phyloP scores from a whole-genome alignment of 2,888 invertebrate genomes.

The Andrena bicolor region DNA sequence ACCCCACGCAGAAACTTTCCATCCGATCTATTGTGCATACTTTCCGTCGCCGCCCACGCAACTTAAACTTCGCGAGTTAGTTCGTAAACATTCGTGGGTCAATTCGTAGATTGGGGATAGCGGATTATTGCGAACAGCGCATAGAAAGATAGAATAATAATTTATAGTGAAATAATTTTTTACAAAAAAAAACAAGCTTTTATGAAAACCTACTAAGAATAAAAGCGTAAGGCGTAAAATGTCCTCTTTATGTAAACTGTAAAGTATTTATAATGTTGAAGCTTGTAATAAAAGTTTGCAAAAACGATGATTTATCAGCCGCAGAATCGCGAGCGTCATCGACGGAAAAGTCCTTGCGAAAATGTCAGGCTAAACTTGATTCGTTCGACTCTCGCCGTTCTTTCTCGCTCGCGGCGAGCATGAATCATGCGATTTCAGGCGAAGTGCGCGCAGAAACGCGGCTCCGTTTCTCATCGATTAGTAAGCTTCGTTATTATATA shows the following conservation, averaged over 20 bases:
- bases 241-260: too few species aligned
- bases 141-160: too few species aligned
- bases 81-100: not conserved
- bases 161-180: too few species aligned
- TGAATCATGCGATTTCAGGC: conserved; percentile 46
- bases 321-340: conserved; percentile 39
- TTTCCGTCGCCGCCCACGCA: too few species aligned
- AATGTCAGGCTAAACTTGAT: conserved; percentile 66
- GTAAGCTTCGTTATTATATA: conserved; percentile 18
- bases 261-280: too few species aligned
- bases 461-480: conserved; percentile 39
- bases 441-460: not conserved
- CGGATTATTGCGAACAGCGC: too few species aligned
- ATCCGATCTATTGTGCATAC: not conserved
- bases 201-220: too few species aligned
- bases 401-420: conserved; percentile 29
- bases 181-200: too few species aligned
- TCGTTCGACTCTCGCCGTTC: conserved; percentile 40
- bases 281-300: not conserved
- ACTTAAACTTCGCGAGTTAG: not conserved
- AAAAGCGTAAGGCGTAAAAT: too few species aligned
- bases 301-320: conserved; percentile 4
- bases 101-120: too few species aligned
- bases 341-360: conserved; percentile 58
- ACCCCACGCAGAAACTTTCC: not conserved